These are phyloP conservation scores for Troides aeacus DNA, from an alignment of 2,888 invertebrate species.

Conservation along the genomic window DNA sequence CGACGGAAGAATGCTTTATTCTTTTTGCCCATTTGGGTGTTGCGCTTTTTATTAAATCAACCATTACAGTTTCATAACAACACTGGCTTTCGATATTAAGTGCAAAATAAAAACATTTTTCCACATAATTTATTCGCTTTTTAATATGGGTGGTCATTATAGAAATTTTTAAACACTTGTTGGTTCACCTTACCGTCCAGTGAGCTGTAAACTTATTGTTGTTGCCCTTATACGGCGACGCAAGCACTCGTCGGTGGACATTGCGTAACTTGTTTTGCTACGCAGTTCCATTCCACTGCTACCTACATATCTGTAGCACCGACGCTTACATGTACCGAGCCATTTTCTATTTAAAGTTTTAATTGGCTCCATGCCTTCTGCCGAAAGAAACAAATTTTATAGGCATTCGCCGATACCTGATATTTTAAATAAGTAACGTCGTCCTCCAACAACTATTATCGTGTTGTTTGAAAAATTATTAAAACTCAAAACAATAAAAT, in stretches of 20 bases:
- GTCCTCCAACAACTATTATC: not conserved
- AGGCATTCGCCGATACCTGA: constrained; percentile 7
- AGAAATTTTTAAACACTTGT: not conserved
- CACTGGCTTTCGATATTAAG: not conserved
- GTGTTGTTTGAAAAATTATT: not conserved
- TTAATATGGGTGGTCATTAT: not conserved
- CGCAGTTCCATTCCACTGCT: constrained; percentile 22
- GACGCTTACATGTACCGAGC: constrained; percentile 13
- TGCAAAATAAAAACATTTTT: not conserved
- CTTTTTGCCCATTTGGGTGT: too few relatives aligned
- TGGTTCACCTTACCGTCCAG: not conserved
- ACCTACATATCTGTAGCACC: constrained; percentile 9
- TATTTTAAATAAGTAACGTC: not conserved
- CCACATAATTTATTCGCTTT: not conserved
- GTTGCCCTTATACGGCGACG: constrained; percentile 5
- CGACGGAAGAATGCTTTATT: not conserved
- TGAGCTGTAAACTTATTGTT: constrained; percentile 1
- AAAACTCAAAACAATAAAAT: not conserved
- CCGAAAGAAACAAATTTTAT: constrained; percentile 17
- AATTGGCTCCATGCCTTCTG: constrained; percentile 21
- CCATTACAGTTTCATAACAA: not conserved
- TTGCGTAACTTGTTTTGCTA: constrained; percentile 35
- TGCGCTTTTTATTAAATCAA: not conserved
- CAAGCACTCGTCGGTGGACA: constrained; percentile 20
- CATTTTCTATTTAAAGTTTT: constrained; percentile 20